Percentiles rank a stretch among this genome's conserved stretches.
Evolutionary conservation across 1,140 invertebrate genomes (phyloP).

Genomic region (Zophobas atratus): DNA sequence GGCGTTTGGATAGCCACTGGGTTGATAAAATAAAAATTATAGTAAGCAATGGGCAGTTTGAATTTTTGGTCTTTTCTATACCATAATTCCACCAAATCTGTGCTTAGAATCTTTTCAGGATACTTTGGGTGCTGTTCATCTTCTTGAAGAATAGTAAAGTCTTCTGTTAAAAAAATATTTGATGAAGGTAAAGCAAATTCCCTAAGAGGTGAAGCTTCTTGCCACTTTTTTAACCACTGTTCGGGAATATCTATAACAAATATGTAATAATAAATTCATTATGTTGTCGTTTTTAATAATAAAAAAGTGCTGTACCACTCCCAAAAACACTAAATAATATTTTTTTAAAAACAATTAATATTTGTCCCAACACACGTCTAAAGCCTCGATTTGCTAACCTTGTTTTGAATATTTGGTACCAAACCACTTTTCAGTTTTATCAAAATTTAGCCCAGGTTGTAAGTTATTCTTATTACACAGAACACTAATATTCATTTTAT

Average conservation of each 20-base stretch:
- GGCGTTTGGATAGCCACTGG: constrained; percentile 74
- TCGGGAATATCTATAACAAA: constrained; percentile 70
- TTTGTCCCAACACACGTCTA: too few species aligned
- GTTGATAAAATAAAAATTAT: constrained; percentile 82
- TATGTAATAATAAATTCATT: too few species aligned
- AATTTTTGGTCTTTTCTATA: constrained; percentile 91
- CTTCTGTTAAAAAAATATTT: constrained; percentile 87
- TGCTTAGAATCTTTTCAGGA: constrained; percentile 77
- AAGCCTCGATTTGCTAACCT: constrained; percentile 62
- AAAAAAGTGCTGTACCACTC: too few species aligned
- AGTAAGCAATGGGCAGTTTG: constrained; percentile 84
- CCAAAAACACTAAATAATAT: too few species aligned
- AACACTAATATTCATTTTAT: too few species aligned
- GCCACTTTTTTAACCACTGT: constrained; percentile 75
- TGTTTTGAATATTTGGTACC: constrained; percentile 75
- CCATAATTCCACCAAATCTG: constrained; percentile 83
- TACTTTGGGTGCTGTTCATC: constrained; percentile 67
- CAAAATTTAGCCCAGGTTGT: constrained; percentile 70
- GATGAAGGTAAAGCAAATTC: constrained; percentile 81
- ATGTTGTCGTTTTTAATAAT: too few species aligned
- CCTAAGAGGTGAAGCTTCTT: constrained; percentile 69
- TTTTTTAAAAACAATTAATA: too few species aligned
- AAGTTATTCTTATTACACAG: too few species aligned
- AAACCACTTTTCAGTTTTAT: constrained; percentile 82
- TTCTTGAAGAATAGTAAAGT: constrained; percentile 80